Base-by-base conservation (phyloP, 1,140 invertebrate species). In the Centruroides sculpturatus region DNA sequence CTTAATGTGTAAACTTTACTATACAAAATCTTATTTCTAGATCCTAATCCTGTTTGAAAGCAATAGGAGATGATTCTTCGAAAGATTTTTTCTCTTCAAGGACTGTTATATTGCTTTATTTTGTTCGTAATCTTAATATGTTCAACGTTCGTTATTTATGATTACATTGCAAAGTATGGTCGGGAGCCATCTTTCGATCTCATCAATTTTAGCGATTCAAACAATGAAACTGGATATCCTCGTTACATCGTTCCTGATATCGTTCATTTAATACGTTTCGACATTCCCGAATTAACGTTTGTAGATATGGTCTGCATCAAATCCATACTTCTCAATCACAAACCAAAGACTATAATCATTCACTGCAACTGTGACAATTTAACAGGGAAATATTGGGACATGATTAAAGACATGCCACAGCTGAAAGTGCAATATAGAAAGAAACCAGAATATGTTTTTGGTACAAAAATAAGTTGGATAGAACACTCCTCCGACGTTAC, bases 401-500 rank as follows among this genome's bases (percentile, higher is more conserved):
- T 60, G 59, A 51, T 59, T 36, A 59, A 66, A 34, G 51, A 53
- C 7, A 59, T 64, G 41, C 59, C 61, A 5, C 51, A 55, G 12
- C 11, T 66, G 3, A 53, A 65, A 48, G 47, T 70, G 5, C 47
- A 47, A 47, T 59, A 56, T 41, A 61, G 66, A 5, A 50, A 57
- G 11, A 58, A 66, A 56, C 71, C 71, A 8, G 63, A 49, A 12
- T 64, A 69, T 53, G 63, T 72, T 47, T 72, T 68, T 60, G 67
- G 61, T 34, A 63, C 66, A 53, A 61, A 55, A 49, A 47, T 72
- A 13, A 67, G 64, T 59, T 66, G 64, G n/a, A 59, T 75, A 7
- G 73, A 70, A 63, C 75, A 76, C 60, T 65, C 69, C 23, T 67
- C 72, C 13, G 75, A 76, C 64, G 66, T 76, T 13, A 67, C 69